phyloP scores from a whole-genome alignment of 2,797 vertebrate genomes.

The Sebastes oblongus region DNA sequence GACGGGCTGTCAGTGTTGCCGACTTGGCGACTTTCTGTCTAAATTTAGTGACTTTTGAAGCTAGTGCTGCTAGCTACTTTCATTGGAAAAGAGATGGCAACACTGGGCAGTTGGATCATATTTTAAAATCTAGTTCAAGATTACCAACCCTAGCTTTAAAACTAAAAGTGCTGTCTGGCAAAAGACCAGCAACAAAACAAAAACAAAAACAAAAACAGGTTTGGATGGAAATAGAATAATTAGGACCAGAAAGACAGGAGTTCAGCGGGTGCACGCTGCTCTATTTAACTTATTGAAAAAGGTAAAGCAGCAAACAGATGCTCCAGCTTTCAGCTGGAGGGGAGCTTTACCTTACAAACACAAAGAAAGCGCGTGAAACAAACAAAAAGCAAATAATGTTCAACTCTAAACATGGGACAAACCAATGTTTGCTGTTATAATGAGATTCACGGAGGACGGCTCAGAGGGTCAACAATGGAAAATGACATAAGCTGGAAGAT shows the following conservation, averaged over 20 bases:
- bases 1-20: too few species aligned
- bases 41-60: too few species aligned
- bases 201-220: too few species aligned
- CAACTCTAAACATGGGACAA: conserved; percentile 3
- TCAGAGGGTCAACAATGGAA: conserved; percentile 3
- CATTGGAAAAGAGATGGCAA: background rate
- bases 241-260: too few species aligned
- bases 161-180: too few species aligned
- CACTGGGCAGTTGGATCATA: background rate
- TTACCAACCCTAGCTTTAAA: background rate
- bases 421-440: conserved; percentile 36
- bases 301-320: background rate
- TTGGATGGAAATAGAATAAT: too few species aligned
- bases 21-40: too few species aligned
- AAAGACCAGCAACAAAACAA: too few species aligned
- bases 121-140: background rate
- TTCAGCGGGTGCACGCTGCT: background rate
- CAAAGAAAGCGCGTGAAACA: conserved; percentile 5
- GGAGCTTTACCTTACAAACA: background rate
- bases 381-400: conserved; percentile 26
- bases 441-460: conserved; percentile 5
- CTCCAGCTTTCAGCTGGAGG: background rate
- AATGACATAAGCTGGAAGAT: background rate
- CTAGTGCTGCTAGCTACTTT: too few species aligned
- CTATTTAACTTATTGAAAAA: background rate